phyloP scores from a whole-genome alignment of 2,797 vertebrate genomes.

The Rhynchonycteris naso region DNA sequence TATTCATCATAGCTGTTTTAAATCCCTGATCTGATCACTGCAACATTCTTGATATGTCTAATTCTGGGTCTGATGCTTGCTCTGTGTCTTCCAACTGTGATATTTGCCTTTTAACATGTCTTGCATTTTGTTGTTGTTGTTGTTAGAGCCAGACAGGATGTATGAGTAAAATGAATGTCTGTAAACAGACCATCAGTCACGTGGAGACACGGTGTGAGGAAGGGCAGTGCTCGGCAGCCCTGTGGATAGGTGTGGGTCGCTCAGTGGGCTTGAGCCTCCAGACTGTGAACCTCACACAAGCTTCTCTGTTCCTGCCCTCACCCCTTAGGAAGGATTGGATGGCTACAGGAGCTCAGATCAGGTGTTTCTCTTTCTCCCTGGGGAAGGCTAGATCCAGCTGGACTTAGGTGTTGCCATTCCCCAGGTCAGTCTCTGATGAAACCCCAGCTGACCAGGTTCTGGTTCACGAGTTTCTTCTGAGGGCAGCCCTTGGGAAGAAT shows the following conservation, averaged over 20 bases:
- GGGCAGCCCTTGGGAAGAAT: neutral
- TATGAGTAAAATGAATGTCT: neutral
- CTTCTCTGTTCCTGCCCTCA: neutral
- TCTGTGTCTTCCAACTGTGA: neutral
- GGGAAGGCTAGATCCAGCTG: neutral
- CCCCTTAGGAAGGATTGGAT: neutral
- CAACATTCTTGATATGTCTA: neutral
- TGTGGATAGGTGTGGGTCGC: neutral
- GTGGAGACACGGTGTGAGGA: neutral
- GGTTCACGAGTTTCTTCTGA: neutral
- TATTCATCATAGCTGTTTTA: neutral
- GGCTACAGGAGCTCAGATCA: neutral
- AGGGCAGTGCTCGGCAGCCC: neutral
- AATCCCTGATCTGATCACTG: neutral
- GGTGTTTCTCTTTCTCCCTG: neutral
- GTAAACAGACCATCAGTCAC: neutral
- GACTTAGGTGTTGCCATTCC: neutral
- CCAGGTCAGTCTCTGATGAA: neutral
- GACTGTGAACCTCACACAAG: neutral
- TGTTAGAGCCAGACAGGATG: neutral
- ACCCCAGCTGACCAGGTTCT: neutral
- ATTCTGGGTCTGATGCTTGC: neutral
- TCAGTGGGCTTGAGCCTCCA: neutral
- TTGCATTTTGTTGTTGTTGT: neutral
- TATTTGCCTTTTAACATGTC: neutral